These are phyloP conservation scores for Fukomys damarensis DNA, from an alignment of 2,113 vertebrate species.

Conservation along the genomic window DNA sequence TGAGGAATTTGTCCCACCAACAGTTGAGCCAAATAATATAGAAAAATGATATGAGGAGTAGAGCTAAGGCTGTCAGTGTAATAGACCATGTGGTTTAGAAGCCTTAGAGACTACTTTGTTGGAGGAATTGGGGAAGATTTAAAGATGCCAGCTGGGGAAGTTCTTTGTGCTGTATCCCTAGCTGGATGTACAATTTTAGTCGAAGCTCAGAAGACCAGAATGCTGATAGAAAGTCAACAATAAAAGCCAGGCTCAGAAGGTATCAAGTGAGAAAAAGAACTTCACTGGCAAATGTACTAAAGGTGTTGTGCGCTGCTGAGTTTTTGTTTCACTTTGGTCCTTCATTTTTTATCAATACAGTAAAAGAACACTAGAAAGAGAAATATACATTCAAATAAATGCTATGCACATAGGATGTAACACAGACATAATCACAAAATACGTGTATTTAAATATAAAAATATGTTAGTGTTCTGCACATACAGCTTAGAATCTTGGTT, in stretches of 20 bases:
- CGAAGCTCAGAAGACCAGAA: neutral
- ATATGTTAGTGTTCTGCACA: neutral
- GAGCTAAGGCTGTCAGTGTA: neutral
- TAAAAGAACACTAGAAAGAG: neutral
- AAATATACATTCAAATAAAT: neutral
- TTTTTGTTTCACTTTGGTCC: neutral
- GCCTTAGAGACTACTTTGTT: neutral
- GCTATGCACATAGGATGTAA: neutral
- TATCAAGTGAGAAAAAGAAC: neutral
- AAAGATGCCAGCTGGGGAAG: neutral
- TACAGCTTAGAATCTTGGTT: neutral
- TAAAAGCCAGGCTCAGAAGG: neutral
- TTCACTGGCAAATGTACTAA: neutral
- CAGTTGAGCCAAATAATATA: neutral
- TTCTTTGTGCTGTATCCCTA: neutral
- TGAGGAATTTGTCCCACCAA: neutral
- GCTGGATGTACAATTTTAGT: neutral
- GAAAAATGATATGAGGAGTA: neutral
- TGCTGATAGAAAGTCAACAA: neutral
- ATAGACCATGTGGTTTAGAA: neutral
- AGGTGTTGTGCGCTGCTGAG: no score
- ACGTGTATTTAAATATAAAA: neutral
- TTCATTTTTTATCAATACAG: neutral
- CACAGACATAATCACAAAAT: neutral
- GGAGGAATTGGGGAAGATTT: neutral